Conservation (phyloP, 2,113 vertebrate genomes). For the Dendropsophus ebraccatus region DNA sequence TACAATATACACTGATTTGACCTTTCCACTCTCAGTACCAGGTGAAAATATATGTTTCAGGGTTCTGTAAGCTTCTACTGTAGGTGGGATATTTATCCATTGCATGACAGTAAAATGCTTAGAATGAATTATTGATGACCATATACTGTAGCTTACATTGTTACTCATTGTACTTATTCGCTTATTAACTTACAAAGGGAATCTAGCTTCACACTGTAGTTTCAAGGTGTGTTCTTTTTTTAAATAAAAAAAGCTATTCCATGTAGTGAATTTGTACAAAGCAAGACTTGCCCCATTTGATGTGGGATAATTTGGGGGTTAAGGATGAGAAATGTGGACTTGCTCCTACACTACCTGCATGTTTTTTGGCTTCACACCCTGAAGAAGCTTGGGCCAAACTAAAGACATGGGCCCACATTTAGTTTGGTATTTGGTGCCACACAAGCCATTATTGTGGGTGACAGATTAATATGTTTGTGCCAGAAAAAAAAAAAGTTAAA, state of each 20-base stretch:
- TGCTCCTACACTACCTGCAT: background rate
- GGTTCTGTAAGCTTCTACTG: background rate
- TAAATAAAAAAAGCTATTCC: background rate
- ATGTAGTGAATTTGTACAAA: background rate
- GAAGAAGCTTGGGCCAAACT: background rate
- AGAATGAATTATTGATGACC: background rate
- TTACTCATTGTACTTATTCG: background rate
- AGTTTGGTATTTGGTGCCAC: no score
- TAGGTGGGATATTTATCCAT: conserved; percentile 3
- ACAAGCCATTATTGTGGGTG: no score
- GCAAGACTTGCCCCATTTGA: background rate
- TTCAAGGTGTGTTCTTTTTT: background rate
- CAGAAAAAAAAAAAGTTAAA: no score
- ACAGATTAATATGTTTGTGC: no score
- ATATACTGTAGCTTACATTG: background rate
- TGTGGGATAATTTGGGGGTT: background rate
- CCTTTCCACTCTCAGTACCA: no score
- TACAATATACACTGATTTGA: background rate
- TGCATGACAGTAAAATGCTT: background rate
- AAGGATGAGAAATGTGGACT: background rate
- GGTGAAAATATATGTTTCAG: background rate
- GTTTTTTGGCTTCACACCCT: background rate
- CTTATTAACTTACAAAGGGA: background rate
- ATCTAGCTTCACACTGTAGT: background rate
- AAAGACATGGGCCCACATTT: background rate